Evolutionary conservation across 2,113 vertebrate species (phyloP).

Genomic region (Melospiza georgiana): DNA sequence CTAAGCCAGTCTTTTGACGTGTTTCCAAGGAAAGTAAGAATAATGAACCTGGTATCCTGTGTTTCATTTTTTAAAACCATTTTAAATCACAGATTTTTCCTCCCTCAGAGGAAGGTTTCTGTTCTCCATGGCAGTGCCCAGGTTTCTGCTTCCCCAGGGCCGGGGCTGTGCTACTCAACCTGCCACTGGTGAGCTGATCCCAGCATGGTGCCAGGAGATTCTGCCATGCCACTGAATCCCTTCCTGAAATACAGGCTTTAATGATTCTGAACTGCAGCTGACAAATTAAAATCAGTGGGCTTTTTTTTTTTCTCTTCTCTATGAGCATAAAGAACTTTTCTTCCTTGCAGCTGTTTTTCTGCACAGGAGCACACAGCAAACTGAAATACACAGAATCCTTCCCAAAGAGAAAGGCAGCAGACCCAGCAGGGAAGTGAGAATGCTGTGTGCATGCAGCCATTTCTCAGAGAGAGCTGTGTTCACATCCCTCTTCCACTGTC

Average conservation of each 20-base stretch:
- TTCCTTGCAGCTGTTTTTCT: neutral
- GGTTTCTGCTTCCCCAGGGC: neutral
- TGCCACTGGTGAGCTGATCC: fast-evolving
- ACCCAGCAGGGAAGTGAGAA: neutral
- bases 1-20: neutral
- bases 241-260: neutral
- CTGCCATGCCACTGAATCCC: neutral
- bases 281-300: neutral
- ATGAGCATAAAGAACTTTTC: neutral
- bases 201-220: neutral
- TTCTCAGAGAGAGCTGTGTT: neutral
- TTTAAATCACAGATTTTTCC: neutral
- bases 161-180: neutral
- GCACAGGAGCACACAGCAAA: neutral
- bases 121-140: neutral
- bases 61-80: neutral
- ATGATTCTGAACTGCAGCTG: neutral
- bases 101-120: neutral
- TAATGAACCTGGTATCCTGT: neutral
- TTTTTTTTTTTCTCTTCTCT: neutral
- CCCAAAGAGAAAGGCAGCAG: neutral
- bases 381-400: neutral
- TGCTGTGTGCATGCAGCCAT: neutral
- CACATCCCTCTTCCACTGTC: neutral
- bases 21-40: neutral